Base-by-base conservation (phyloP, 2,888 invertebrate genomes). In the Napeogenes sylphis region DNA sequence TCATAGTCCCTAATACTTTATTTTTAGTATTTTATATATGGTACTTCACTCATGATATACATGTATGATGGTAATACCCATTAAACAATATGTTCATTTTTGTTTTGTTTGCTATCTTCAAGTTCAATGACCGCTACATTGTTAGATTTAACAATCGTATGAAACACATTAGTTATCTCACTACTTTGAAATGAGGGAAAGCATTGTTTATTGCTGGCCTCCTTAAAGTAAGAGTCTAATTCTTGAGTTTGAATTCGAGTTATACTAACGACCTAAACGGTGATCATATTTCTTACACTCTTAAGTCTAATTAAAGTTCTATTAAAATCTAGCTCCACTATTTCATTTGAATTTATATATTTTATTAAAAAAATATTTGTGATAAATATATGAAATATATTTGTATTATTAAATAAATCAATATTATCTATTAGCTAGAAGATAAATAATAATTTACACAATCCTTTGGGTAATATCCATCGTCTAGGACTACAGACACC, bases 91-190 rank as follows among this genome's bases (percentile, higher is more conserved):
- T 21, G 21, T 21, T 21, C 21, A 21, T 21, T 21, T 21, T 21
- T 21, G 21, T 21, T 21, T 21, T 21, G 10, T 12, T 47, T 45
- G n/a, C 38, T 38, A 30, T 42, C 32, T 51, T 47, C 35, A 42
- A 62, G 71, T 68, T 65, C 70, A 56, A 57, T 65, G 66, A 68
- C 68, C 69, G 64, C 62, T 51, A 61, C 53, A 67, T 56, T 71
- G 62, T 70, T 70, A 73, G 70, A 47, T 67, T 59, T 51, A 63
- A 66, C 64, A 66, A 63, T 63, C 62, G 51, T 51, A 51, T 51
- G 47, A n/a, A 51, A 65, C 61, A 66, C 62, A 61, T 62, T 55
- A 61, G 67, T 72, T 72, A 73, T 70, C 71, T 68, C 56, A 59
- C 56, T 60, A 58, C 56, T 53, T 32, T 59, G 54, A 65, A 68